Conservation (phyloP, 2,888 invertebrate genomes). For the Lasioglossum marginatum region DNA sequence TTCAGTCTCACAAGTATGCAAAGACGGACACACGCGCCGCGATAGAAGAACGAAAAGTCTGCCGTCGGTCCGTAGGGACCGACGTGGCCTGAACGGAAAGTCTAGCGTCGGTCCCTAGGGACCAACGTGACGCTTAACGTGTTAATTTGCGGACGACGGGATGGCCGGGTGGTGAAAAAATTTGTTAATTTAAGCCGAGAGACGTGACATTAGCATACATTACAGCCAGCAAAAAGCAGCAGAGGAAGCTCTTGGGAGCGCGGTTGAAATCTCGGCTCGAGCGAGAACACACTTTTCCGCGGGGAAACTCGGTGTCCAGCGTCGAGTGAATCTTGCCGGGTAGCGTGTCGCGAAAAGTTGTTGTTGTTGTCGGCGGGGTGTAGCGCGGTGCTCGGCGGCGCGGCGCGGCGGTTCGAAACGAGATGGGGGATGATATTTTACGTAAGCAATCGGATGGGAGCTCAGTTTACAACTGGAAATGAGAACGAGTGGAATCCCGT, state of each 20-base stretch:
- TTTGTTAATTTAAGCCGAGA: neutral
- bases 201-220: slow-evolving; percentile 8
- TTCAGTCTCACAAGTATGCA: no score
- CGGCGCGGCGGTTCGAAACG: neutral
- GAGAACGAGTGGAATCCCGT: slow-evolving; percentile 24
- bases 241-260: neutral
- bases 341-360: neutral
- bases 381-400: no score
- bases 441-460: slow-evolving; percentile 22
- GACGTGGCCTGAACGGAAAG: no score
- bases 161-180: neutral
- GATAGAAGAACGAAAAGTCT: no score
- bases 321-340: neutral
- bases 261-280: neutral
- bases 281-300: neutral
- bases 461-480: slow-evolving; percentile 11
- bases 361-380: neutral
- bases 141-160: neutral
- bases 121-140: no score
- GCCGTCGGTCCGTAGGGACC: no score
- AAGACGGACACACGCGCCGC: no score
- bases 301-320: neutral
- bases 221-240: neutral
- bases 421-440: slow-evolving; percentile 17
- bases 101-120: no score